Evolutionary conservation across 2,888 invertebrate species (phyloP).

Genomic region (Dromius quadrimaculatus): DNA sequence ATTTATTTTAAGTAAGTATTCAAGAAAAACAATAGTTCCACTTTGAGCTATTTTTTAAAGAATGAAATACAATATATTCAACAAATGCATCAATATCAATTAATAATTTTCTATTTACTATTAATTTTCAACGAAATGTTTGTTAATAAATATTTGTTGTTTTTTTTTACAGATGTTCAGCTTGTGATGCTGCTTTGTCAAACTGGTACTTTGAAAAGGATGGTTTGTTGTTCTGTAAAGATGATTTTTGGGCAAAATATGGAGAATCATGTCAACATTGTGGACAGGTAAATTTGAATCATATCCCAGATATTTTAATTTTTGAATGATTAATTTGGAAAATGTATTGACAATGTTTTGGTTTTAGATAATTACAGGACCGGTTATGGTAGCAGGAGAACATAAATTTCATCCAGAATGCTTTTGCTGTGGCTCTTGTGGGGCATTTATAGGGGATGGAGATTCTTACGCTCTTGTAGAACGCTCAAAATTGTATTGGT

Average conservation of each 20-base stretch:
- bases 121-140: not conserved
- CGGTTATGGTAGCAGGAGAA: conserved; percentile 94
- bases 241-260: conserved; percentile 89
- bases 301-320: too few species aligned
- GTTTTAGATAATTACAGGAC: conserved; percentile 78
- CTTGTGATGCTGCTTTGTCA: conserved; percentile 85
- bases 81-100: too few species aligned
- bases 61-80: too few species aligned
- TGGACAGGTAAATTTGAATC: conserved; percentile 75
- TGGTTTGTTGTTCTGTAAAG: conserved; percentile 88
- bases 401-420: conserved; percentile 97
- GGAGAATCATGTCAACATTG: conserved; percentile 93
- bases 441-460: conserved; percentile 89
- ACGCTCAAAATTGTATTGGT: conserved; percentile 90
- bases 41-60: too few species aligned
- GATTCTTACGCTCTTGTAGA: conserved; percentile 94
- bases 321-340: not conserved
- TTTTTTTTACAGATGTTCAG: conserved; percentile 81
- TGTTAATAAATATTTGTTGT: not conserved
- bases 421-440: conserved; percentile 87
- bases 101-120: not conserved
- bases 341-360: not conserved
- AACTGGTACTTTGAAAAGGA: conserved; percentile 96
- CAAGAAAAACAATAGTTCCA: not conserved
- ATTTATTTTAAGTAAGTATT: conserved; percentile 23